Conservation (phyloP, 2,888 invertebrate species). For the Drosophila tanythrix region DNA sequence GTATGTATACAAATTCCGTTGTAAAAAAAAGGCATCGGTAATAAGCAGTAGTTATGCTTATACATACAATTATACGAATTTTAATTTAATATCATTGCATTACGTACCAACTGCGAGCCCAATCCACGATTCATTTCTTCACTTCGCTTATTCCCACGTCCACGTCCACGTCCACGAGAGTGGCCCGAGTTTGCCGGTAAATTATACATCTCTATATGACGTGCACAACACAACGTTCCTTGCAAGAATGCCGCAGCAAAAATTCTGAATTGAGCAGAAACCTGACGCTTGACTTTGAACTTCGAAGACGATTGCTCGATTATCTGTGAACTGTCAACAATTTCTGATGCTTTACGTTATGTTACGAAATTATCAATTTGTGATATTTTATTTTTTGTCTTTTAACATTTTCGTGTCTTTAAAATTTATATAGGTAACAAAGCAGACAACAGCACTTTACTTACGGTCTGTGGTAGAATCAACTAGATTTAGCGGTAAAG, state of each 20-base stretch:
- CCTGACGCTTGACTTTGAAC: background rate
- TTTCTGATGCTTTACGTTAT: too few species aligned
- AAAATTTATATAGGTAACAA: too few species aligned
- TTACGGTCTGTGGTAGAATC: too few species aligned
- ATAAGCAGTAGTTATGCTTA: background rate
- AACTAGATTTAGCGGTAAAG: background rate
- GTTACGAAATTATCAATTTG: too few species aligned
- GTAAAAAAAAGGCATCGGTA: background rate
- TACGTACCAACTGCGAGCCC: slow-evolving; percentile 41
- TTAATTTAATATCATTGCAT: background rate
- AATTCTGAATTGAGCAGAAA: background rate
- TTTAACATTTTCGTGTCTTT: too few species aligned
- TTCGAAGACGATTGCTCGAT: too few species aligned
- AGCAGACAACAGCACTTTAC: too few species aligned
- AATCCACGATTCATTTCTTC: slow-evolving; percentile 7
- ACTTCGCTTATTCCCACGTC: slow-evolving; percentile 42
- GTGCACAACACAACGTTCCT: background rate
- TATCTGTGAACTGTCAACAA: too few species aligned
- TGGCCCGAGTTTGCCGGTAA: slow-evolving; percentile 30
- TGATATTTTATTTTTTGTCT: too few species aligned
- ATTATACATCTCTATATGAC: slow-evolving; percentile 38
- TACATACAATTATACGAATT: background rate
- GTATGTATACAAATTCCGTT: background rate
- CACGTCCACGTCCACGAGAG: slow-evolving; percentile 61
- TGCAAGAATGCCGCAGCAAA: background rate